Conservation (phyloP, 2,797 vertebrate genomes). For the Pangasius djambal region DNA sequence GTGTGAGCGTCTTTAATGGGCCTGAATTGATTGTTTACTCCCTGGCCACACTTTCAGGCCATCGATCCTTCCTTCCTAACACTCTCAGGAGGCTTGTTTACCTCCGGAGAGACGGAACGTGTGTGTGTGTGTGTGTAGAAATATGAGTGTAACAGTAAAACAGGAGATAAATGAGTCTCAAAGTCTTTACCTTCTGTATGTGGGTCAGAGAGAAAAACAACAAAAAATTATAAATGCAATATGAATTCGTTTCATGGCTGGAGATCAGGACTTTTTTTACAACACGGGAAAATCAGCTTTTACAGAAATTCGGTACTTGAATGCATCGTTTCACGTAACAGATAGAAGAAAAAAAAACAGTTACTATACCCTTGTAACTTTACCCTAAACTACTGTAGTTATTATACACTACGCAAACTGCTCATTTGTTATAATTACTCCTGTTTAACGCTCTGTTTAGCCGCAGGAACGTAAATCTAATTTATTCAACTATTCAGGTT, state of each 20-base stretch:
- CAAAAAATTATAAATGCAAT: background rate
- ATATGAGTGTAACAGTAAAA: background rate
- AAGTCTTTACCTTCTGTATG: background rate
- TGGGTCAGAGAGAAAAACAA: background rate
- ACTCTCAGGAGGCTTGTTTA: slow-evolving; percentile 18
- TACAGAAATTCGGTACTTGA: too few species aligned
- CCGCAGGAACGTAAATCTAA: too few species aligned
- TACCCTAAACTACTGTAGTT: too few species aligned
- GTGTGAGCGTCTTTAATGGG: background rate
- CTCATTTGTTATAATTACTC: background rate
- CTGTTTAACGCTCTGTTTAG: background rate
- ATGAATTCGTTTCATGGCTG: background rate
- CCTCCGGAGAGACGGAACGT: background rate
- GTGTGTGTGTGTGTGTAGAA: background rate
- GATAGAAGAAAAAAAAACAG: too few species aligned
- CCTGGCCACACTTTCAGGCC: background rate
- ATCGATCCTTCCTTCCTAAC: slow-evolving; percentile 3
- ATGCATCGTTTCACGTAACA: too few species aligned
- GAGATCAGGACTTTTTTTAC: background rate
- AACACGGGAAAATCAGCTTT: background rate
- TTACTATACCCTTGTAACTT: background rate
- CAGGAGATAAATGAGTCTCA: background rate
- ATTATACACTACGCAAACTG: background rate
- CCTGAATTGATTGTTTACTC: background rate
- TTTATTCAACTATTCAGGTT: too few species aligned